A percentile compares a stretch with the other conserved stretches of the same genome.
Evolutionary conservation across 1,140 invertebrate species (phyloP).

Genomic region (Anastrepha obliqua): DNA sequence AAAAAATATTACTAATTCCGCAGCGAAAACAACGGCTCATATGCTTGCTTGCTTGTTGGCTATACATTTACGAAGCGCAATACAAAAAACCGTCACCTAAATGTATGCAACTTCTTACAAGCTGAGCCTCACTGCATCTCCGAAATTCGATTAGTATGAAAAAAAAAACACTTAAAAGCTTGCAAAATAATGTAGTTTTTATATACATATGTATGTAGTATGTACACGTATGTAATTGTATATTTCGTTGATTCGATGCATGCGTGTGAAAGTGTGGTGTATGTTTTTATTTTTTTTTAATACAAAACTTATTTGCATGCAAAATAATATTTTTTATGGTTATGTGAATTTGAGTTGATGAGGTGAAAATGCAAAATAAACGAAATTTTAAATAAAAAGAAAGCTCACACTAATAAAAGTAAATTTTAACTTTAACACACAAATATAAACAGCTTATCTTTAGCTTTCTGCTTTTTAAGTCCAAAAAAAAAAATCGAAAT

Average conservation of each 20-base stretch:
- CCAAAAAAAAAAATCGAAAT: neutral
- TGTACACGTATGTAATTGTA: neutral
- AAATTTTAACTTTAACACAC: too few species aligned
- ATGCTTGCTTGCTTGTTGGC: neutral
- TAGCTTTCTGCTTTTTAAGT: neutral
- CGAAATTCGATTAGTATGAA: neutral
- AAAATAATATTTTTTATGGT: neutral
- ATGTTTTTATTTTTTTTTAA: neutral
- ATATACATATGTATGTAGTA: neutral
- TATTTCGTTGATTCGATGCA: neutral
- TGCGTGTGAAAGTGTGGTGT: neutral
- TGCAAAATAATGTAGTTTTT: neutral
- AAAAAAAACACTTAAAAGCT: neutral
- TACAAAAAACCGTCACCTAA: neutral
- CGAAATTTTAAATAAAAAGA: too few species aligned
- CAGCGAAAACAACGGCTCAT: neutral
- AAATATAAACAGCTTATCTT: neutral
- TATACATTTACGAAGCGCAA: neutral
- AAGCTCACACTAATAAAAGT: too few species aligned
- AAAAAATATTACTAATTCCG: neutral
- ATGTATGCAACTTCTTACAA: neutral
- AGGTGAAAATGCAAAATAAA: neutral
- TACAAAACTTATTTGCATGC: neutral
- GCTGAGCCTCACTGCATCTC: neutral
- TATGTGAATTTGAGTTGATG: neutral